phyloP scores from a whole-genome alignment of 2,888 invertebrate species.

The Dasysyrphus albostriatus region DNA sequence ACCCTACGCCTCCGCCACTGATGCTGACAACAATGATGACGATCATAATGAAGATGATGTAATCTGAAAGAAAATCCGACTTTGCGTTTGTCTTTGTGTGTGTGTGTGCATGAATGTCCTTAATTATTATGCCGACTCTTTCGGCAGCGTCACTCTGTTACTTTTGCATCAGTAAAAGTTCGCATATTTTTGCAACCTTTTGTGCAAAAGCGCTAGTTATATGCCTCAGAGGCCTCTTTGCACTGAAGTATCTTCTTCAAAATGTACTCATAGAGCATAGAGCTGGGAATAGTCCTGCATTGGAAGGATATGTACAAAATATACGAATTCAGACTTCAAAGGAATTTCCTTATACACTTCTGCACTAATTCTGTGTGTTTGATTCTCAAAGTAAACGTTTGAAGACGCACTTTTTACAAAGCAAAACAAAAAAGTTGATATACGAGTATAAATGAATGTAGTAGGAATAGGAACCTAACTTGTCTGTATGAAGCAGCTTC shows the following conservation, averaged over 20 bases:
- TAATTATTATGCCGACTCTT: constrained; percentile 59
- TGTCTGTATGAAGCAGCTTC: constrained; percentile 39
- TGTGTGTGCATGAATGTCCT: constrained; percentile 46
- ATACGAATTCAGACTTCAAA: constrained; percentile 69
- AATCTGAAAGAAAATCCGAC: constrained; percentile 57
- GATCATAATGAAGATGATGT: constrained; percentile 57
- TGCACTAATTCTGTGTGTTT: constrained; percentile 43
- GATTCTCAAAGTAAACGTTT: constrained; percentile 68
- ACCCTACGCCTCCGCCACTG: background rate
- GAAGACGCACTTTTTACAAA: constrained; percentile 68
- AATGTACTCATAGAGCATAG: background rate
- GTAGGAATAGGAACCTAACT: background rate
- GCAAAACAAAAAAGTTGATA: constrained; percentile 5
- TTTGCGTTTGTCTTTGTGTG: constrained; percentile 31
- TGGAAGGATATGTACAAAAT: constrained; percentile 52
- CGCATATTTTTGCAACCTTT: constrained; percentile 58
- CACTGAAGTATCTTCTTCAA: constrained; percentile 55
- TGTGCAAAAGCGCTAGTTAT: constrained; percentile 51
- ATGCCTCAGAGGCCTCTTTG: constrained; percentile 60
- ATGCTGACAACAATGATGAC: constrained; percentile 40
- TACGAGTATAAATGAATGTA: no score
- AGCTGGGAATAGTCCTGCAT: constrained; percentile 23
- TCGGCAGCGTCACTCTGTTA: constrained; percentile 52
- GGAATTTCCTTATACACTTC: constrained; percentile 54
- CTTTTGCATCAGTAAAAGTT: constrained; percentile 58